phyloP scores from a whole-genome alignment of 2,888 invertebrate species.

The Poecilobothrus nobilitatus region DNA sequence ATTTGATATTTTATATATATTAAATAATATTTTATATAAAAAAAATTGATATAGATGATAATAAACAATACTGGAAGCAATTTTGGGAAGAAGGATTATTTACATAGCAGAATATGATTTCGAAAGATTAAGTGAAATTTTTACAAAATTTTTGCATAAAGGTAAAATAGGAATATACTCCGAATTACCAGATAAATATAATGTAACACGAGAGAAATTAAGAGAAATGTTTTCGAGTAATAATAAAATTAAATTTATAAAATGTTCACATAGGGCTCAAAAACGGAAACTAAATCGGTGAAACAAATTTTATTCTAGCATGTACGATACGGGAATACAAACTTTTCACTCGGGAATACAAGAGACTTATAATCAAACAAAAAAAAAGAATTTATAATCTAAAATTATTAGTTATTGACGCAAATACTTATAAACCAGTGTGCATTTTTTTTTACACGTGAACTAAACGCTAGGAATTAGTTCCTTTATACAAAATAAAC shows the following conservation, averaged over 20 bases:
- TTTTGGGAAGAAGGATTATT: neutral
- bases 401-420: slow-evolving; percentile 19
- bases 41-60: neutral
- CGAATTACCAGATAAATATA: too few relatives aligned
- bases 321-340: slow-evolving; percentile 10
- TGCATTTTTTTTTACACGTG: too few relatives aligned
- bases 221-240: too few relatives aligned
- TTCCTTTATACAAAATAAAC: too few relatives aligned
- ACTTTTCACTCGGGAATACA: slow-evolving; percentile 12
- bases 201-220: too few relatives aligned
- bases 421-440: slow-evolving; percentile 22
- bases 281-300: slow-evolving; percentile 13
- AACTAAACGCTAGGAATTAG: too few relatives aligned
- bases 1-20: too few relatives aligned
- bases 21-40: too few relatives aligned
- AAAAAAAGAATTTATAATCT: slow-evolving; percentile 11
- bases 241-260: too few relatives aligned
- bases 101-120: neutral
- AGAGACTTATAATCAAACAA: slow-evolving; percentile 13
- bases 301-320: slow-evolving; percentile 13
- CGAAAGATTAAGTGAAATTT: slow-evolving; percentile 4
- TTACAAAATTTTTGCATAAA: neutral
- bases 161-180: too few relatives aligned
- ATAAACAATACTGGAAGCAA: slow-evolving; percentile 7
- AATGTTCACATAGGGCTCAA: neutral